Evolutionary conservation across 1,140 invertebrate species (phyloP).

Genomic region (Formica selysi): DNA sequence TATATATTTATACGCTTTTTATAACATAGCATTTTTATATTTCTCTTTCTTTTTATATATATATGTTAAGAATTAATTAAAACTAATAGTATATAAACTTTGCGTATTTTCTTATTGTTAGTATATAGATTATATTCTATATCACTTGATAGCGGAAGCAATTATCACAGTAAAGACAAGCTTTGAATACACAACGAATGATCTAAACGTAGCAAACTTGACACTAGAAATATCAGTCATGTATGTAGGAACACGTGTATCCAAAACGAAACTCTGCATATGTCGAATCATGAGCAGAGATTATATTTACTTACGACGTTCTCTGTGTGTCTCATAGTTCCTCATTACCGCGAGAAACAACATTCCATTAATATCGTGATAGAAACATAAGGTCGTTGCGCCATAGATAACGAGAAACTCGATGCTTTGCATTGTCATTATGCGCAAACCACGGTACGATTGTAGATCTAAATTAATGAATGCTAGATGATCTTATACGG

Average conservation of each 20-base stretch:
- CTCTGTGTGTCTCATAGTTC: slow-evolving; percentile 47
- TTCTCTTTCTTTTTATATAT: not conserved
- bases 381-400: slow-evolving; percentile 31
- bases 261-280: slow-evolving; percentile 35
- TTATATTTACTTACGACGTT: slow-evolving; percentile 63
- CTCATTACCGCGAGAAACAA: slow-evolving; percentile 64
- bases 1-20: too few species aligned
- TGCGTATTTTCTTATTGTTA: not conserved
- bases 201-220: slow-evolving; percentile 16
- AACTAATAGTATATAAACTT: not conserved
- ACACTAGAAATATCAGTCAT: slow-evolving; percentile 53
- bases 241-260: not conserved
- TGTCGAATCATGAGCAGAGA: slow-evolving; percentile 37
- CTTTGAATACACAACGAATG: not conserved
- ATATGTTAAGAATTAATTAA: too few species aligned
- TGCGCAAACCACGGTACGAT: not conserved
- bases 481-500: not conserved
- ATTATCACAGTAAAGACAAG: not conserved
- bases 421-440: slow-evolving; percentile 3
- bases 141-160: not conserved
- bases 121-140: not conserved
- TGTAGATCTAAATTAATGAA: slow-evolving; percentile 45
- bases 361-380: slow-evolving; percentile 67
- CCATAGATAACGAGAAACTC: slow-evolving; percentile 32
- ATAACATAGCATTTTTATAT: too few species aligned